Base-by-base conservation (phyloP, 1,140 invertebrate genomes). In the Helicoverpa armigera region DNA sequence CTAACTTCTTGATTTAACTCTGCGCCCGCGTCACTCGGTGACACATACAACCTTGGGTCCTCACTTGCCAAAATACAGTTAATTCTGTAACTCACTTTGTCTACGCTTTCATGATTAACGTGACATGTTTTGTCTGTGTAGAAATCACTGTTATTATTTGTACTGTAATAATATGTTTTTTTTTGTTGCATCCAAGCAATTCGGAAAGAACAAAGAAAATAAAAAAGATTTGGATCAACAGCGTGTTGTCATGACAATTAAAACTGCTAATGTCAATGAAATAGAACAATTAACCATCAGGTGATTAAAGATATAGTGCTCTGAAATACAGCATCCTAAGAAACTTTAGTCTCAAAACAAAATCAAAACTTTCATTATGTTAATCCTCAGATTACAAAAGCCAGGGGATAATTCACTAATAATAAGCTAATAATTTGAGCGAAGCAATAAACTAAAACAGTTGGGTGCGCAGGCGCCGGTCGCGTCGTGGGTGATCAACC, bases 401-500 rank as follows among this genome's bases (percentile, higher is more conserved):
- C 50, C 53, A 58, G 54, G 53, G 56, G 14, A 35, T 56, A 56
- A 73, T 73, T 53, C 51, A n/a, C 70, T 72, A 73, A 43, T 53
- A 73, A 73, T 73, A 73, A 73, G 29, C 50, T 72, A 54, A 72
- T 72, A 72, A 72, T 72, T 72, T 72, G 50, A 72, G 50, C 69
- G 50, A 72, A 72, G 23, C 53, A 72, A 72, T 72, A 72, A 72
- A 13, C 12, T 54, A 18, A 23, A 56, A 69, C 50, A 72, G 61
- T 76, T 29, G 70, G 60, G 23, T 77, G 84, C 87, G 84, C 83
- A 78, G 72, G 69, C 84, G 86, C 84, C 78, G 81, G 61, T 29
- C 80, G 80, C 82, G 43, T 29, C 78, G 78, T 54, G 78, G 69
- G 78, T 80, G 78, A 80, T 56, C 67, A 80, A 73, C 67, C 78